A percentile compares a stretch with the other conserved stretches of the same genome.
These are phyloP conservation scores for Cephalopachus bancanus DNA, from an alignment of 2,797 vertebrate species.

Conservation along the genomic window DNA sequence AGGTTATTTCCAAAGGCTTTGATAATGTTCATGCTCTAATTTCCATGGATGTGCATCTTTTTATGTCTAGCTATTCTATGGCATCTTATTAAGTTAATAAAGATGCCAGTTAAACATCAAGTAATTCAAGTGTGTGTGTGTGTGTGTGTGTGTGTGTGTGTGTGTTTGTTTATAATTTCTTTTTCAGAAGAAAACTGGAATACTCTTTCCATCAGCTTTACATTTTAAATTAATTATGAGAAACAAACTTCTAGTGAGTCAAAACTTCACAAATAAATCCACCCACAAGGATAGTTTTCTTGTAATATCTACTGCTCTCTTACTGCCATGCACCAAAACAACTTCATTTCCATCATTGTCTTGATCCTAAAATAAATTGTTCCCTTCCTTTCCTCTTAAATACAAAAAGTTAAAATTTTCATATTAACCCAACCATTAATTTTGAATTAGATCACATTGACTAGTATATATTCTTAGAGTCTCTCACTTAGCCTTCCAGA, in stretches of 20 bases:
- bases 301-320: neutral
- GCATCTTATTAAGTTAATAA: neutral
- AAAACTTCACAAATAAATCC: neutral
- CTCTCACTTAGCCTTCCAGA: neutral
- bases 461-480: neutral
- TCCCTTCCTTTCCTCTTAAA: neutral
- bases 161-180: neutral
- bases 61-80: neutral
- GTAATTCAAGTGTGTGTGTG: neutral
- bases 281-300: neutral
- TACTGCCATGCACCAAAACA: neutral
- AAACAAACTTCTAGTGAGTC: neutral
- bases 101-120: conserved; percentile 7
- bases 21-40: neutral
- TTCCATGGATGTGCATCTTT: neutral
- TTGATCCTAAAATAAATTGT: neutral
- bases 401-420: neutral
- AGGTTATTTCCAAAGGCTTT: neutral
- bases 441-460: neutral
- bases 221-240: neutral
- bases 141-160: too few relatives aligned
- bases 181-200: conserved; percentile 13
- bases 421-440: neutral
- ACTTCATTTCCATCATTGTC: neutral
- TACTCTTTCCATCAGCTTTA: neutral